Base-by-base conservation (phyloP, 2,888 invertebrate species). In the Anarsia innoxiella region DNA sequence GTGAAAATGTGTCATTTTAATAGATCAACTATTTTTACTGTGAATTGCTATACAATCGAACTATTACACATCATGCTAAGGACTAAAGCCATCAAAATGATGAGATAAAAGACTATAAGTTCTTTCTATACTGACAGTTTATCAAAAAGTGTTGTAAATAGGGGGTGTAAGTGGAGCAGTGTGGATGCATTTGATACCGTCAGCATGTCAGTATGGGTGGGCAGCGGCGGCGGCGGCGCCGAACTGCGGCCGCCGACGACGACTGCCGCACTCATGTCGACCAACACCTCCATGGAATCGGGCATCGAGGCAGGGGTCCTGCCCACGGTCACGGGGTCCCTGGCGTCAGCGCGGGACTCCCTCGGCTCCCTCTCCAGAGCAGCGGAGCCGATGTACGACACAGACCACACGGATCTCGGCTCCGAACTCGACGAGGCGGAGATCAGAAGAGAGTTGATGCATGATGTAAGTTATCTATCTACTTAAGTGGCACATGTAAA, bases 351-450 rank as follows among this genome's bases (percentile, higher is more conserved):
- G 41, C 56, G 87, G 52, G 75, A 84, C 50, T 89, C 89, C 0
- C 72, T 89, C 53, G 88, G 87, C 31, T 88, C 88, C 8, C 63
- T 88, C 41, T 88, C 88, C 29, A 79, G 88, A 37, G 87, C 88
- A 3, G 84, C 79, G 1, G 91, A 90, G 57, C 89, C 89, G 23
- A 71, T 88, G 33, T 92, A 93, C 65, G 91, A 93, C 60, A 93
- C 93, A 35, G 93, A 93, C 66, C 92, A 93, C 58, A 93, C 93
- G 12, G 93, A 93, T 68, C 86, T 93, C 36, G 92, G 89, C 44
- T 93, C 93, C 34, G 93, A 94, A 61, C 77, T 89, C 48, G 93
- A 94, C 69, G 94, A 93, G 67, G 89, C 90, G 23, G 93, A 93
- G 65, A 86, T 92, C 51, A 87, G 91, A 41, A 83, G 92, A 56